Evolutionary conservation across 2,797 vertebrate genomes (phyloP), one percentile per base, ranked within the genome.

Genomic region (Jordanella pulchra): DNA sequence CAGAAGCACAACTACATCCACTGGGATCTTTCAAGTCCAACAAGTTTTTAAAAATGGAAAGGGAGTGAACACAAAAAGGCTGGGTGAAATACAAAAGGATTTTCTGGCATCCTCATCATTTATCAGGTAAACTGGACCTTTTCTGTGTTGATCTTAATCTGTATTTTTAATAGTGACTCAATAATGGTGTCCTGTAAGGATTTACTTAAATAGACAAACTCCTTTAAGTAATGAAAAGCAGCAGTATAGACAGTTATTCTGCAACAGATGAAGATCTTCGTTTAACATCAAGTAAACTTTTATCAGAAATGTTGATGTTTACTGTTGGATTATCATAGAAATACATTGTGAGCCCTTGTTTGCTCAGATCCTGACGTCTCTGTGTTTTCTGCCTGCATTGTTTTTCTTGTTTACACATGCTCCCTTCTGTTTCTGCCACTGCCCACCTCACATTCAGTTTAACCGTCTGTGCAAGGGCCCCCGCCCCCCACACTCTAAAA

Each of bases 121-220:
- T 25, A 56, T 67, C 78, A 88, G 89, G 89, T 91, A 91, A 85
- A 70, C 42, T 54, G 2, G 50, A 74, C 55, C 61, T 80, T 74
- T 39, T 39, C 9, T 39, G 0, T 79, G 45, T 17, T 50, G 30
- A 35, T 72, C 15, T 61, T 2, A 18, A 53, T 11, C 18, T 74
- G 25, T 28, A 56, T 27, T 48, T 25, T 39, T 27, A 35, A 32
- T 25, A 69, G 54, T 42, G 25, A 12, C 75, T 54, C 5, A 15
- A 14, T 54, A 67, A 25, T 25, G 23, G 21, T 39, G 35, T 64
- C 10, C 23, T 63, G n/a, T 23, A 1, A 15, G 35, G 30, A 13
- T 45, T 66, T 30, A 15, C 9, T 18, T 28, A 35, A 54, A 1
- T 11, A 39, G 50, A 35, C n/a, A 65, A 5, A 15, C 25, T 47